phyloP scores from a whole-genome alignment of 2,888 invertebrate species.

The Drosophila affinis region DNA sequence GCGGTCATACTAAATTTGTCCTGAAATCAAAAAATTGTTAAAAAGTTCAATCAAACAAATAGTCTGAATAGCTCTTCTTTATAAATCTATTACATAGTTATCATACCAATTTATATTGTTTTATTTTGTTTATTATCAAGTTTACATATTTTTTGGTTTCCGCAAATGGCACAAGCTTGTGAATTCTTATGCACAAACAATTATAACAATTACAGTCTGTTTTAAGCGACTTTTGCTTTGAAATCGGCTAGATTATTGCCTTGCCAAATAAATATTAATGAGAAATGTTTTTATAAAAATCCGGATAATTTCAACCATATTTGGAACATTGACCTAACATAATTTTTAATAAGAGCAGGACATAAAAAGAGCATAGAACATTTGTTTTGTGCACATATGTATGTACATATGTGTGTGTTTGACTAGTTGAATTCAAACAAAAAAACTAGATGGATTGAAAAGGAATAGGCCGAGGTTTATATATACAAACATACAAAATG shows the following conservation, averaged over 20 bases:
- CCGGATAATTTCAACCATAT: conserved; percentile 52
- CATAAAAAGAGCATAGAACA: too few relatives aligned
- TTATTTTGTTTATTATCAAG: background rate
- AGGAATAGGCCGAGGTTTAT: too few relatives aligned
- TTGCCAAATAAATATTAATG: conserved; percentile 55
- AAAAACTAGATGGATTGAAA: too few relatives aligned
- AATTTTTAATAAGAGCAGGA: too few relatives aligned
- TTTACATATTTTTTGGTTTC: background rate
- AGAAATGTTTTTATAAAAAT: conserved; percentile 44
- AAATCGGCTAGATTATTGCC: conserved; percentile 77
- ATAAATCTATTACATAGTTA: background rate
- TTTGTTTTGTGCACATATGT: too few relatives aligned
- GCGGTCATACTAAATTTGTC: too few relatives aligned
- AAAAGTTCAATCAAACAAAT: too few relatives aligned
- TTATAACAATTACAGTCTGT: conserved; percentile 5
- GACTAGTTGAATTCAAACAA: too few relatives aligned
- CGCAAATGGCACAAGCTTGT: background rate
- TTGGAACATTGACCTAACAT: background rate
- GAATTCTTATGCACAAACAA: background rate
- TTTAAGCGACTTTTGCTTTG: conserved; percentile 37
- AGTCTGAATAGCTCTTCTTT: background rate
- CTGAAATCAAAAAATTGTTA: too few relatives aligned
- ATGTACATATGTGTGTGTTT: too few relatives aligned
- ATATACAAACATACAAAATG: too few relatives aligned
- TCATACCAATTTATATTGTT: background rate